These are phyloP conservation scores for Manis pentadactyla DNA, from an alignment of 2,797 vertebrate species.

Conservation along the genomic window DNA sequence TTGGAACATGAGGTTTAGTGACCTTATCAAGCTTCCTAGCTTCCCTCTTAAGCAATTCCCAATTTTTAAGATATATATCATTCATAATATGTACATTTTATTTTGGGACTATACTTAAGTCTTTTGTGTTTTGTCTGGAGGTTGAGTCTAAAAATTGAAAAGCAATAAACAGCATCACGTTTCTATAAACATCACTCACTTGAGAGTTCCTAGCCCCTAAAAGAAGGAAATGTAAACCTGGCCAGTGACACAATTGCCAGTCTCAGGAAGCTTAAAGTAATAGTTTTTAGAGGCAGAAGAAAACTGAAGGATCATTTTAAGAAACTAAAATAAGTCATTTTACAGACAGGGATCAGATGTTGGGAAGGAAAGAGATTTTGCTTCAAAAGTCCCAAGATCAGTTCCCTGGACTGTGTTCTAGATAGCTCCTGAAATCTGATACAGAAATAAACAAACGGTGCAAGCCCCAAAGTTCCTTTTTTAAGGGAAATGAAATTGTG, in stretches of 20 bases:
- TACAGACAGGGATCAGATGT: neutral
- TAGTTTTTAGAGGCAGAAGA: neutral
- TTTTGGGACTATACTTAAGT: slow-evolving; percentile 28
- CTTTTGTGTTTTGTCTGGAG: slow-evolving; percentile 13
- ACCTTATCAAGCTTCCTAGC: neutral
- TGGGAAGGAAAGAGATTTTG: neutral
- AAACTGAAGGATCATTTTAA: neutral
- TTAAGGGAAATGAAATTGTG: neutral
- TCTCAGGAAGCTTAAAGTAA: neutral
- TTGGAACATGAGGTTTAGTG: neutral
- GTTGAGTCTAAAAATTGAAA: slow-evolving; percentile 33
- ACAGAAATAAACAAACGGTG: neutral
- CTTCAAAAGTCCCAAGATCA: neutral
- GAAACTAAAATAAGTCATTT: neutral
- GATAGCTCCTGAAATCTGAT: neutral
- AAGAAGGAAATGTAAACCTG: neutral
- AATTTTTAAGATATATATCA: slow-evolving; percentile 32
- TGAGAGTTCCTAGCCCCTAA: neutral
- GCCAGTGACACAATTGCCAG: neutral
- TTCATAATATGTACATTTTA: slow-evolving; percentile 42
- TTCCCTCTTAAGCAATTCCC: neutral
- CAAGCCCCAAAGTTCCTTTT: neutral
- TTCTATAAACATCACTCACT: neutral
- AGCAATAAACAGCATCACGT: neutral
- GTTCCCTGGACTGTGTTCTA: neutral